phyloP scores from a whole-genome alignment of 2,888 invertebrate genomes.

The Spialia ferax region DNA sequence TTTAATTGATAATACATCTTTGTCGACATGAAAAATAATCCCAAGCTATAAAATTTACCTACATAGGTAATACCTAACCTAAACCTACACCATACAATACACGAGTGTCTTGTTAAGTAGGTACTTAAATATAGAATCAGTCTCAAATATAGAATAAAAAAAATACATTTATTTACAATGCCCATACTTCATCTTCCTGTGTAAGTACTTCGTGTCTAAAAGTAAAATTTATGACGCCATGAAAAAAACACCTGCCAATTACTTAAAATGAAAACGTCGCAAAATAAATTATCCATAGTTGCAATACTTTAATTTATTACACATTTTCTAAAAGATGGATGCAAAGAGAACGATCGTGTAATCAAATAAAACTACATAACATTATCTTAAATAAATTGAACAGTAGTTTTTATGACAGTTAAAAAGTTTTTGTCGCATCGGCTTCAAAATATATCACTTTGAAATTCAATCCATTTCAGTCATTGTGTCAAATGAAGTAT shows the following conservation, averaged over 20 bases:
- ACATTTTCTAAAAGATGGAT: constrained; percentile 15
- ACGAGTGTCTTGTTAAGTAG: no score
- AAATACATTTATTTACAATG: neutral
- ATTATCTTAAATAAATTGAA: neutral
- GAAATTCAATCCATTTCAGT: no score
- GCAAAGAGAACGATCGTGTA: neutral
- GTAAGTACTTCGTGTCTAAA: neutral
- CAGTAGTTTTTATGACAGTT: neutral
- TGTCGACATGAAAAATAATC: no score
- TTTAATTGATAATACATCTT: neutral
- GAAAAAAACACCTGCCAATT: constrained; percentile 30
- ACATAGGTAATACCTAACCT: no score
- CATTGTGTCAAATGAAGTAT: no score
- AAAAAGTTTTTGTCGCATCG: neutral
- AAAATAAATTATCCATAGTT: constrained; percentile 20
- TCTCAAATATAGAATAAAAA: no score
- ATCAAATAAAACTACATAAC: neutral
- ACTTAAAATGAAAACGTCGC: constrained; percentile 26
- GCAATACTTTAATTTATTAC: constrained; percentile 26
- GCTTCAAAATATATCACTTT: neutral
- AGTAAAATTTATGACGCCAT: constrained; percentile 16
- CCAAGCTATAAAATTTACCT: no score
- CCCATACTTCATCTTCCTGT: constrained; percentile 9
- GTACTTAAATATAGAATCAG: no score
- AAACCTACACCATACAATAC: no score